Evolutionary conservation across 2,113 vertebrate genomes (phyloP), one percentile per base, ranked within the genome.

Genomic region (Istiophorus platypterus): DNA sequence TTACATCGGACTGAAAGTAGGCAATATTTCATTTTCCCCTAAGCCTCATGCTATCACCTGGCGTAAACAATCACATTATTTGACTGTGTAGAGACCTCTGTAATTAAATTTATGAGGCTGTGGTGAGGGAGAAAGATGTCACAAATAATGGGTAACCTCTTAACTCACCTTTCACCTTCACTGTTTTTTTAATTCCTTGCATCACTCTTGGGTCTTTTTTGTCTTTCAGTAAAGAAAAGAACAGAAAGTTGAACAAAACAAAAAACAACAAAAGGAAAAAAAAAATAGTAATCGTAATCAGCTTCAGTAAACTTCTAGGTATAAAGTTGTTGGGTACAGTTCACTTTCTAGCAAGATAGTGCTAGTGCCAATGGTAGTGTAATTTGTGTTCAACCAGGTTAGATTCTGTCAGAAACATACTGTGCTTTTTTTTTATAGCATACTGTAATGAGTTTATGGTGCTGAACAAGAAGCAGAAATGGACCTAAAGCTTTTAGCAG

Each of bases 1-100:
- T 87, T 82, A 85, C 66, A 39, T 75, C 49, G 59, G 76, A 89
- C 45, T 85, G 78, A 87, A 84, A 69, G 71, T 5, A n/a, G 66
- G 41, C 57, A 57, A 59, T 67, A 81, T 78, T 51, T 88, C 24
- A 52, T 67, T 58, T 57, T 12, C 34, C 26, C 57, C 24, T 26
- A 2, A 61, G 67, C 61, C 29, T 66, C n/a, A 22, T 14, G 9
- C 62, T 34, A 39, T 78, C 12, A 31, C 13, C 29, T 61, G 75
- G 84, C 9, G 8, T 66, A 67, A 66, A 75, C 52, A 74, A 63
- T 71, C 37, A 47, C 22, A 75, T 69, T 73, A 72, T 64, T 61
- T 72, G 58, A 52, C 72, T 51, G 41, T 29, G 47, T n/a, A 66
- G 24, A 72, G 17, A 58, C 27, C 24, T 68, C 47, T 37, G 27